A percentile compares a stretch with the other conserved stretches of the same genome.
Evolutionary conservation across 2,888 invertebrate genomes (phyloP).

Genomic region (Synanthedon vespiformis): DNA sequence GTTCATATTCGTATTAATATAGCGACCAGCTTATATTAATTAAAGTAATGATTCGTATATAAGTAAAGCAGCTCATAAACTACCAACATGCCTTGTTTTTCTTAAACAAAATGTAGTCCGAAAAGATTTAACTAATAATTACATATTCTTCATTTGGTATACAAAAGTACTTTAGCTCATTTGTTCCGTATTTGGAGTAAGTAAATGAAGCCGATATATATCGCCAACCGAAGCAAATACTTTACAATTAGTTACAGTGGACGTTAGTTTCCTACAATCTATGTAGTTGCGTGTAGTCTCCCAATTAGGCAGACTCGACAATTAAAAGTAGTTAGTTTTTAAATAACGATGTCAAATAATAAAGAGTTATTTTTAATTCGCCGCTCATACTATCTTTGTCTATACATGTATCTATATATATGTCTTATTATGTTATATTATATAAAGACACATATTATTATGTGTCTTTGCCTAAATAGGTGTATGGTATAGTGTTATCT

Average conservation of each 20-base stretch:
- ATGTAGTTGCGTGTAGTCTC: slow-evolving; percentile 41
- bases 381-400: no score
- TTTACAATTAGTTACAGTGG: slow-evolving; percentile 33
- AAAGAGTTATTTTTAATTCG: not conserved
- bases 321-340: slow-evolving; percentile 33
- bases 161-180: slow-evolving; percentile 4
- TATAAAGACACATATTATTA: no score
- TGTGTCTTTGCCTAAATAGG: no score
- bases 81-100: no score
- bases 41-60: no score
- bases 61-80: no score
- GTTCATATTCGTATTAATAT: no score
- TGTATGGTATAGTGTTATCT: no score
- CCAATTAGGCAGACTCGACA: slow-evolving; percentile 35
- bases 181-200: slow-evolving; percentile 31
- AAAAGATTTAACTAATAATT: not conserved
- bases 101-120: not conserved
- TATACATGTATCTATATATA: no score
- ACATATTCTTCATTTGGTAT: not conserved
- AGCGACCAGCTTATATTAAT: no score
- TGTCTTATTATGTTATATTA: no score
- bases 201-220: slow-evolving; percentile 40
- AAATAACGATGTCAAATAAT: slow-evolving; percentile 8
- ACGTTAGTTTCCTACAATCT: slow-evolving; percentile 39
- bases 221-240: slow-evolving; percentile 42